These are phyloP conservation scores for Chrysocyon brachyurus DNA, from an alignment of 2,797 vertebrate species.

Conservation along the genomic window DNA sequence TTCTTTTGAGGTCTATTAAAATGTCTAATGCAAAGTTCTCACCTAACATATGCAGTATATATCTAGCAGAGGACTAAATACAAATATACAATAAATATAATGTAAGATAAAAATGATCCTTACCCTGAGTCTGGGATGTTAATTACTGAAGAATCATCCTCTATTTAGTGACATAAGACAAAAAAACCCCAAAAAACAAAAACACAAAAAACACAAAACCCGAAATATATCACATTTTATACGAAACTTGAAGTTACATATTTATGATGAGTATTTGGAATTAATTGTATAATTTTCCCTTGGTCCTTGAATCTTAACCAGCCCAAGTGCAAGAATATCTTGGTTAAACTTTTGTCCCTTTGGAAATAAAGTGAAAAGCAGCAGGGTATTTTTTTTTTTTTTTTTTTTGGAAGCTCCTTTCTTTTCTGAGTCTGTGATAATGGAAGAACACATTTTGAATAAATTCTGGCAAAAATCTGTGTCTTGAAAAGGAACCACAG, in stretches of 20 bases:
- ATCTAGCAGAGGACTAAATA: background rate
- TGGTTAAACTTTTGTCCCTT: background rate
- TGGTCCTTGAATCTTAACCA: background rate
- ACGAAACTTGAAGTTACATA: background rate
- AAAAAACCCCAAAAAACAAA: background rate
- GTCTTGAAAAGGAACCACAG: background rate
- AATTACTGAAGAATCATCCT: background rate
- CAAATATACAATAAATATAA: background rate
- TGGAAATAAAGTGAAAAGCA: background rate
- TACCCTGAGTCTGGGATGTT: background rate
- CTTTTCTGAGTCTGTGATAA: background rate
- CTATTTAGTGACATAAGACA: background rate
- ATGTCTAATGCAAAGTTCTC: background rate
- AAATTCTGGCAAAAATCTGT: conserved; percentile 34
- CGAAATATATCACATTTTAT: background rate
- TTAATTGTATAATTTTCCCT: background rate
- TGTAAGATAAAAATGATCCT: background rate
- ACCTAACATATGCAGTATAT: background rate
- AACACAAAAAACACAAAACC: background rate
- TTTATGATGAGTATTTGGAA: conserved; percentile 41
- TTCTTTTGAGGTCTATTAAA: background rate
- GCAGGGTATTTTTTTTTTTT: background rate
- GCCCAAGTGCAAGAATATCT: background rate
- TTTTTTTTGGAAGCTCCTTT: background rate
- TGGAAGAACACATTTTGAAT: background rate